phyloP scores from a whole-genome alignment of 2,888 invertebrate species.

The Alloplasta piceator region DNA sequence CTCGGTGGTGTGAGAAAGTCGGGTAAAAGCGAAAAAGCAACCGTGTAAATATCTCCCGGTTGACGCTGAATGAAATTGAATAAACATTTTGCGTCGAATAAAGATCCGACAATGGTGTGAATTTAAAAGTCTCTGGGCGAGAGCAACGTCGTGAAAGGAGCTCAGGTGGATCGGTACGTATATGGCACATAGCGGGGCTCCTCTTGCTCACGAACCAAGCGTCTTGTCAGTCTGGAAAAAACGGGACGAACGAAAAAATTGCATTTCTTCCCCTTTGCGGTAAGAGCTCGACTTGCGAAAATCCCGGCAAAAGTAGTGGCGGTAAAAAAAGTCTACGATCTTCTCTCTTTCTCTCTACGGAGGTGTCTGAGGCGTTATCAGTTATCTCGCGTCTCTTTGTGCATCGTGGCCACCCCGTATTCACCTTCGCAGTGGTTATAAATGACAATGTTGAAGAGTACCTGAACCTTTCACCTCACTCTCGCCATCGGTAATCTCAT shows the following conservation, averaged over 20 bases:
- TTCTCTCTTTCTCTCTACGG: slow-evolving; percentile 45
- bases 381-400: slow-evolving; percentile 74
- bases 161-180: slow-evolving; percentile 73
- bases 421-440: slow-evolving; percentile 72
- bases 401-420: slow-evolving; percentile 51
- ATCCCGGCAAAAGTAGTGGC: not conserved
- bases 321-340: slow-evolving; percentile 15
- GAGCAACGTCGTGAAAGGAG: slow-evolving; percentile 55
- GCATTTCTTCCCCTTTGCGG: slow-evolving; percentile 71
- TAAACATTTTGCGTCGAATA: slow-evolving; percentile 82
- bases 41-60: slow-evolving; percentile 78
- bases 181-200: not conserved
- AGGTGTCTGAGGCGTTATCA: slow-evolving; percentile 32
- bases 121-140: slow-evolving; percentile 80
- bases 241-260: slow-evolving; percentile 78
- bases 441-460: slow-evolving; percentile 76
- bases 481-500: slow-evolving; percentile 38
- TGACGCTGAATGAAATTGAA: slow-evolving; percentile 80
- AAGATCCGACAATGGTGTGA: slow-evolving; percentile 79
- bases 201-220: not conserved
- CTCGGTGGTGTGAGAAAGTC: not conserved
- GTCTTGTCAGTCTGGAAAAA: slow-evolving; percentile 50
- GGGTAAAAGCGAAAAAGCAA: slow-evolving; percentile 36
- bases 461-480: not conserved
- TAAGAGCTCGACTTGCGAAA: slow-evolving; percentile 13